A percentile compares a stretch with the other conserved stretches of the same genome.
phyloP scores from a whole-genome alignment of 2,888 invertebrate genomes.

The Rhamnusium bicolor region DNA sequence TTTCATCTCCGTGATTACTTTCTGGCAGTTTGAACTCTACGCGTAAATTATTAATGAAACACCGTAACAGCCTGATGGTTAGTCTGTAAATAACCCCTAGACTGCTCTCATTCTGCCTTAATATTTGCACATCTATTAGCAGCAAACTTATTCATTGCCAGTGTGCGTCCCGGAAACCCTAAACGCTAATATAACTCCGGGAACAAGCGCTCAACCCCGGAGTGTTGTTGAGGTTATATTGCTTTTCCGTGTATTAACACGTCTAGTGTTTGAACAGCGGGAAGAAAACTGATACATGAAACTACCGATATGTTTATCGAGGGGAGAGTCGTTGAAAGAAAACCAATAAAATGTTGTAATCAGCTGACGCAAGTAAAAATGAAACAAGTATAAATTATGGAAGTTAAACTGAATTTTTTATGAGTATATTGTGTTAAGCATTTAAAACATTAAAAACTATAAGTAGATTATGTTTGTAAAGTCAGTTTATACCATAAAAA shows the following conservation, averaged over 20 bases:
- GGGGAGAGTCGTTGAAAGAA: slow-evolving; percentile 26
- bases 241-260: slow-evolving; percentile 64
- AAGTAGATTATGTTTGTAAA: neutral
- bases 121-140: slow-evolving; percentile 70
- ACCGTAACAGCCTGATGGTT: neutral
- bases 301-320: slow-evolving; percentile 50
- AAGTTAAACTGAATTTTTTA: neutral
- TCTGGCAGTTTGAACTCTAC: neutral
- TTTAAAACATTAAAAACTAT: neutral
- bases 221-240: slow-evolving; percentile 58
- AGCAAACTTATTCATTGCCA: slow-evolving; percentile 64
- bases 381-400: neutral
- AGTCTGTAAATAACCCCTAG: neutral
- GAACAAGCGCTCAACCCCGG: slow-evolving; percentile 44
- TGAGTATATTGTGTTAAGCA: neutral
- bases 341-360: neutral
- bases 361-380: neutral
- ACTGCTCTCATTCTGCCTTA: slow-evolving; percentile 33
- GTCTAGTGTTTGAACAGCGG: slow-evolving; percentile 55
- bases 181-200: slow-evolving; percentile 57
- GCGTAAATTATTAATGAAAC: neutral
- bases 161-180: slow-evolving; percentile 56
- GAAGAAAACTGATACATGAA: slow-evolving; percentile 42
- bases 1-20: neutral
- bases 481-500: neutral